These are phyloP conservation scores for Lepidostoma basale DNA, from an alignment of 1,140 invertebrate species.

Conservation along the genomic window DNA sequence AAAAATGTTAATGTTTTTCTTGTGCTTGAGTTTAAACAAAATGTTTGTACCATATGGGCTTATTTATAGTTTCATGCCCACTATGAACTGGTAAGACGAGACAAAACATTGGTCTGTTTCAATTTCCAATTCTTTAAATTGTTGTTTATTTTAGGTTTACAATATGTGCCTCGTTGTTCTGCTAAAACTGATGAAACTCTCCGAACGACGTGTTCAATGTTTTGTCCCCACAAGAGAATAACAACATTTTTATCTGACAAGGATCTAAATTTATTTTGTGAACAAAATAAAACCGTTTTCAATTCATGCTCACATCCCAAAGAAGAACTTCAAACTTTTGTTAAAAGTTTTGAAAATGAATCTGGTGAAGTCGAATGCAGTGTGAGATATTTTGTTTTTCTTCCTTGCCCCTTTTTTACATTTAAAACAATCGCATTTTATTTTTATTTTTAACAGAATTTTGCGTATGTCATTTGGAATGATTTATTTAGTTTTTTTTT, in stretches of 20 bases:
- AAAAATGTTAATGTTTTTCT: too few species aligned
- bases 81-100: too few species aligned
- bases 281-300: slow-evolving; percentile 34
- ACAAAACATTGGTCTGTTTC: too few species aligned
- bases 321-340: slow-evolving; percentile 27
- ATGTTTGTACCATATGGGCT: too few species aligned
- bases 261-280: slow-evolving; percentile 23
- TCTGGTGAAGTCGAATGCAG: slow-evolving; percentile 27
- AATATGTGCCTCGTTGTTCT: slow-evolving; percentile 9
- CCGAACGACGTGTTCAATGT: slow-evolving; percentile 15
- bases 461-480: too few species aligned
- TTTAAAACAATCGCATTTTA: too few species aligned
- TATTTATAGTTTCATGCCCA: too few species aligned
- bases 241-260: slow-evolving; percentile 14
- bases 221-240: slow-evolving; percentile 33
- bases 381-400: slow-evolving; percentile 34
- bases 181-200: background rate
- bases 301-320: slow-evolving; percentile 10
- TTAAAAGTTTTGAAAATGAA: slow-evolving; percentile 21
- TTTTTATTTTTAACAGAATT: too few species aligned
- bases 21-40: too few species aligned
- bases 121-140: background rate
- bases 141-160: slow-evolving; percentile 14
- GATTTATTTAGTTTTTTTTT: too few species aligned
- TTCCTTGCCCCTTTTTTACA: too few species aligned